A percentile compares a stretch with the other conserved stretches of the same genome.
phyloP scores from a whole-genome alignment of 2,797 vertebrate genomes.

The Phalloptychus januarius region DNA sequence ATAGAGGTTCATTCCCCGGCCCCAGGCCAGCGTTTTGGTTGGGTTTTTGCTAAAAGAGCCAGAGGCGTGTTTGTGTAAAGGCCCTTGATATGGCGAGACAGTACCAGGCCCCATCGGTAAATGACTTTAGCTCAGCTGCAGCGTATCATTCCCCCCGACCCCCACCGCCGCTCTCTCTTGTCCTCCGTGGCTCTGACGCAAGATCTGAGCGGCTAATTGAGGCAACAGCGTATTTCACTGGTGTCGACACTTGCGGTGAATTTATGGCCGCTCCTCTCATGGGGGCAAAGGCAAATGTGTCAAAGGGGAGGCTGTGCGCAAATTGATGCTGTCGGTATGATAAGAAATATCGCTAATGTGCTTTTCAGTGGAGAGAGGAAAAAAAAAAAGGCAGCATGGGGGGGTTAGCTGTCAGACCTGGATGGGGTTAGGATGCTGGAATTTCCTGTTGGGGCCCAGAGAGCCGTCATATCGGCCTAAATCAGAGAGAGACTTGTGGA shows the following conservation, averaged over 20 bases:
- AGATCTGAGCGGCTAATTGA: constrained; percentile 71
- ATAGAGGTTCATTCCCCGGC: constrained; percentile 50
- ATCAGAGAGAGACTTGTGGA: constrained; percentile 37
- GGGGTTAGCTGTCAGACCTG: constrained; percentile 15
- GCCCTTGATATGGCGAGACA: constrained; percentile 55
- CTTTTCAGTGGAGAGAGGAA: constrained; percentile 31
- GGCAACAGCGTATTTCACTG: constrained; percentile 63
- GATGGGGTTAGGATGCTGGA: constrained; percentile 53
- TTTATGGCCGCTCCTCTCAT: constrained; percentile 36
- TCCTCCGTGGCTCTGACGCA: constrained; percentile 62
- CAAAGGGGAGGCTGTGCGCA: constrained; percentile 40
- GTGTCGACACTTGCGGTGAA: constrained; percentile 47
- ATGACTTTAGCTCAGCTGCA: constrained; percentile 53
- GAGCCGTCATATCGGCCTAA: constrained; percentile 32
- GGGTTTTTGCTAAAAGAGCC: constrained; percentile 65
- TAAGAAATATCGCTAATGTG: constrained; percentile 50
- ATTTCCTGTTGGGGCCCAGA: constrained; percentile 44
- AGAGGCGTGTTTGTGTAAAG: constrained; percentile 34
- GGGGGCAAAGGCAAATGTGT: constrained; percentile 36
- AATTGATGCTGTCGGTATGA: constrained; percentile 49
- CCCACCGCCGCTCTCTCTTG: too few relatives aligned
- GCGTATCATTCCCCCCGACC: constrained; percentile 61
- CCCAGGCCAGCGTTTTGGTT: constrained; percentile 43
- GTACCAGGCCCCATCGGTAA: constrained; percentile 65
- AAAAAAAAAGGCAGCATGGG: neutral